These are phyloP conservation scores for Frankliniella fusca DNA, from an alignment of 2,888 invertebrate genomes.

Conservation along the genomic window DNA sequence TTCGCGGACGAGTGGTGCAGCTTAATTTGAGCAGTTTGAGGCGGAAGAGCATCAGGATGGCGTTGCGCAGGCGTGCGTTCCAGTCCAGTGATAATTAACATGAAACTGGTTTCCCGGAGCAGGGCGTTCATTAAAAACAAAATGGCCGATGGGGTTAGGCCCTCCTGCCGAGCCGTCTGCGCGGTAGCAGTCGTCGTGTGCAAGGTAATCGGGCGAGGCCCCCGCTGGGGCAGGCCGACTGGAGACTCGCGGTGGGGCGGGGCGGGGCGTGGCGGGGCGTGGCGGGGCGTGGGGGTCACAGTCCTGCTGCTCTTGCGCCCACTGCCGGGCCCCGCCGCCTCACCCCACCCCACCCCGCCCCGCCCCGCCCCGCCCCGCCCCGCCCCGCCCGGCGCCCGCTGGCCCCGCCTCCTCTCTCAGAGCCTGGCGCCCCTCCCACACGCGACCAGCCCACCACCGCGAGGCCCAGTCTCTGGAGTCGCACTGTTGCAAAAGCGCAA, in stretches of 20 bases:
- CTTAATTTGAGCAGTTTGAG: no score
- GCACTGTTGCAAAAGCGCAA: neutral
- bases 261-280: neutral
- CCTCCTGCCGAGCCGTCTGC: neutral
- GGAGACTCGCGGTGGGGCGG: neutral
- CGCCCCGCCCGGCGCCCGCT: neutral
- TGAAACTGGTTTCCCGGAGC: constrained; percentile 1
- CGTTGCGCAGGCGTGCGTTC: no score
- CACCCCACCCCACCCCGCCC: neutral
- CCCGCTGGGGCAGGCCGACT: neutral
- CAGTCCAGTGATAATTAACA: neutral
- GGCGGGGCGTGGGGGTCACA: neutral
- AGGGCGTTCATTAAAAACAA: constrained; percentile 9
- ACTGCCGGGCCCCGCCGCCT: neutral
- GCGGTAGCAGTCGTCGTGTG: neutral
- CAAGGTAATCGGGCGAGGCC: neutral
- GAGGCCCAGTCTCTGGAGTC: neutral
- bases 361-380: neutral
- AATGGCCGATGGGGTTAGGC: neutral
- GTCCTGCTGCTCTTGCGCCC: neutral
- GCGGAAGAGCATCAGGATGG: no score
- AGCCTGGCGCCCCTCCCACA: neutral
- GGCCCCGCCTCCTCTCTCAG: neutral
- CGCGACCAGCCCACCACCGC: neutral
- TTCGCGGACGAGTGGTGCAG: no score